phyloP scores from a whole-genome alignment of 2,888 invertebrate genomes.

The Phrixothrix hirtus region DNA sequence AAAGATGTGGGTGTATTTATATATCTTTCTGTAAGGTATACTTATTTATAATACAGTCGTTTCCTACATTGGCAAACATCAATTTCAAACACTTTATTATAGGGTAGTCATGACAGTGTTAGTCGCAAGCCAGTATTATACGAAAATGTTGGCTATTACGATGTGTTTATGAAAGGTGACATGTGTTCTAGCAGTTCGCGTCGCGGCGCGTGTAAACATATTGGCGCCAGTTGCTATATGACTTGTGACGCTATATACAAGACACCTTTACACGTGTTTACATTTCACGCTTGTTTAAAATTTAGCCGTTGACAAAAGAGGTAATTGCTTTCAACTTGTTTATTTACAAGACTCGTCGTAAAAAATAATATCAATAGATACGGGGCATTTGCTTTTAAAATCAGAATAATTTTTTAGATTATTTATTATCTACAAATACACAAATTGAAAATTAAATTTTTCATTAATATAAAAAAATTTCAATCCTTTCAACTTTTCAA shows the following conservation, averaged over 20 bases:
- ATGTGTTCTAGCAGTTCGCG: constrained; percentile 47
- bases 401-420: no score
- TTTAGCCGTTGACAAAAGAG: constrained; percentile 56
- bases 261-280: constrained; percentile 49
- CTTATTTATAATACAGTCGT: no score
- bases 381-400: constrained; percentile 24
- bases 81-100: constrained; percentile 19
- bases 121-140: constrained; percentile 12
- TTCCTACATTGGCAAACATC: not conserved
- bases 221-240: constrained; percentile 60
- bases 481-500: no score
- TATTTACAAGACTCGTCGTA: constrained; percentile 35
- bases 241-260: constrained; percentile 49
- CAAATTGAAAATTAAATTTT: no score
- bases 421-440: no score
- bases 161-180: constrained; percentile 53
- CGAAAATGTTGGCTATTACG: constrained; percentile 45
- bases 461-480: no score
- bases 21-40: no score
- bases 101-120: constrained; percentile 23
- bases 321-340: constrained; percentile 52
- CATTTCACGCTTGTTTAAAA: constrained; percentile 52
- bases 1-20: no score
- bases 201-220: constrained; percentile 56
- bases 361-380: constrained; percentile 31